Evolutionary conservation across 2,797 vertebrate genomes (phyloP), one percentile per base, ranked within the genome.

Genomic region (Alectoris magna): DNA sequence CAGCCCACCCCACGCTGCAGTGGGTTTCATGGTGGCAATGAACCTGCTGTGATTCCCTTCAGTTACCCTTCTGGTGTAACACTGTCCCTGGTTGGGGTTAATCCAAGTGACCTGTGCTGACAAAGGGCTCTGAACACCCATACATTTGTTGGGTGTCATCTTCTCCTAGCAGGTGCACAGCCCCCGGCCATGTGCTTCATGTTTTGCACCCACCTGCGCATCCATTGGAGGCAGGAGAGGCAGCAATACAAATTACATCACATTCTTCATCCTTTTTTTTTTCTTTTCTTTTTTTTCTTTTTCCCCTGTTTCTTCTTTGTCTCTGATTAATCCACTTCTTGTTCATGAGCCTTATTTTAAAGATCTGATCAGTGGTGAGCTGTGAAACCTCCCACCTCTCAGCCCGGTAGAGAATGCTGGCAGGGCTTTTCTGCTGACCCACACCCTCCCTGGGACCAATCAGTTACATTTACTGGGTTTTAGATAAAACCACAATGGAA

Each of bases 391-490:
- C 56, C 26, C 17, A 6, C 23, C 77, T 48, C 71, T 24, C 75
- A 26, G 18, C 5, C 26, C 43, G 29, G 55, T 24, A 39, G 85
- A 51, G 23, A 27, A 46, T 6, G 0, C 5, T 24, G 59, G 44
- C 23, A 55, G 36, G 62, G 14, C 66, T 80, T 79, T 68, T 38
- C 39, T 69, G 9, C 4, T 80, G 14, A 1, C 76, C 56, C 21
- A 0, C 10, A 11, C 59, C 78, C 79, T 83, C 87, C n/a, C 79
- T 60, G 94, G 91, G 89, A 78, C 76, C 39, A 23, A 64, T 73
- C 38, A 76, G 49, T 83, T 66, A 22, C 83, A 88, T 94, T 93
- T 84, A 88, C 74, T 91, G 76, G 49, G 8, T n/a, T 81, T 88
- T 49, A 83, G 51, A 71, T 86, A 78, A 94, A 93, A 53, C 76